Evolutionary conservation across 2,113 vertebrate species (phyloP).

Genomic region (Mormyrus lacerda): DNA sequence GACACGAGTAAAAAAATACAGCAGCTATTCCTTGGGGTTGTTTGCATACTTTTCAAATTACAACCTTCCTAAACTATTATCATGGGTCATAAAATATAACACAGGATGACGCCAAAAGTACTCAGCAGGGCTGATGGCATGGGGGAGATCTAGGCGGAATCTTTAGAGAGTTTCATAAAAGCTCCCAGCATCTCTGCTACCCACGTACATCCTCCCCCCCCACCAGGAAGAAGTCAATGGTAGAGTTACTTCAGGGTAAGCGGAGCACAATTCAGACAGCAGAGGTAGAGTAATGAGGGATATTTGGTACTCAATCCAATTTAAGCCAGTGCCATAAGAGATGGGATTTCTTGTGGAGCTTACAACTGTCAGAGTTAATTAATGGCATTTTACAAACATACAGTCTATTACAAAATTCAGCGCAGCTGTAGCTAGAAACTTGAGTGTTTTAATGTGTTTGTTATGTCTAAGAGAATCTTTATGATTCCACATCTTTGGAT

Average conservation of each 20-base stretch:
- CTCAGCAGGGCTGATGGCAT: slow-evolving; percentile 32
- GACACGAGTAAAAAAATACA: slow-evolving; percentile 17
- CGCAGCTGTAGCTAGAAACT: slow-evolving; percentile 25
- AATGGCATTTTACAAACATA: not conserved
- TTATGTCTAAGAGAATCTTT: not conserved
- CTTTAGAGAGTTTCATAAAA: not conserved
- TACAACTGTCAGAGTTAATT: slow-evolving; percentile 34
- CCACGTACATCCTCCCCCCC: not conserved
- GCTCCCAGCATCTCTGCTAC: not conserved
- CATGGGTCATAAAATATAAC: slow-evolving; percentile 43
- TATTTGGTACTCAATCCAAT: slow-evolving; percentile 31
- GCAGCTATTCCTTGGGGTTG: slow-evolving; percentile 33
- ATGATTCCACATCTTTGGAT: not conserved
- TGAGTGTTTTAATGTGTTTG: not conserved
- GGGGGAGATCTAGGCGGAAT: slow-evolving; percentile 26
- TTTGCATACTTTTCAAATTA: slow-evolving; percentile 51
- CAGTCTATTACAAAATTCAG: slow-evolving; percentile 22
- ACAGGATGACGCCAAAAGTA: slow-evolving; percentile 30
- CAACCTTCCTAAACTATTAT: slow-evolving; percentile 45
- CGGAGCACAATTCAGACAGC: not conserved
- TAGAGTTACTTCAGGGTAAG: not conserved
- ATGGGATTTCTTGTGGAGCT: slow-evolving; percentile 32
- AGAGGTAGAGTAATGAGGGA: not conserved
- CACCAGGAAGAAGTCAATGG: not conserved
- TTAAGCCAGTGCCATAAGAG: slow-evolving; percentile 47